Conservation (phyloP, 1,140 invertebrate species). For the Ceratina japonica region DNA sequence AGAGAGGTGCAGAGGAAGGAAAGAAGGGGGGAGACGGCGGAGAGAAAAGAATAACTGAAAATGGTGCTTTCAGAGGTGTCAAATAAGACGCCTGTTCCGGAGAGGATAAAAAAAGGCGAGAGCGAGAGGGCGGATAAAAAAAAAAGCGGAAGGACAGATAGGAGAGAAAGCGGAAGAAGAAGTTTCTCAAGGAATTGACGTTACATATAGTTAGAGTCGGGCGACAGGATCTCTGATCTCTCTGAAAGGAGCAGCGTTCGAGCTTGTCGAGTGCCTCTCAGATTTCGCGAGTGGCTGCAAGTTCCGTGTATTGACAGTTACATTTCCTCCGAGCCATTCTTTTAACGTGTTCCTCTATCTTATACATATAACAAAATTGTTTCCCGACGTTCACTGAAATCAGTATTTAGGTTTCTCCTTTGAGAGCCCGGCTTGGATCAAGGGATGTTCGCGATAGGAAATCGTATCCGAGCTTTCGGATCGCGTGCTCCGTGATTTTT, state of each 20-base stretch:
- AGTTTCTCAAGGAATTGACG: slow-evolving; percentile 8
- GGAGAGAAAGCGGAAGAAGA: not conserved
- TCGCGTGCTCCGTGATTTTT: too few relatives aligned
- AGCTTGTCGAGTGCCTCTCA: slow-evolving; percentile 26
- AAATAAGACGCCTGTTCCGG: slow-evolving; percentile 1
- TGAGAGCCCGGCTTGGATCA: too few relatives aligned
- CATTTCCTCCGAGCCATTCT: slow-evolving; percentile 26
- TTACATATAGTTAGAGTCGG: not conserved
- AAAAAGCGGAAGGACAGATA: not conserved
- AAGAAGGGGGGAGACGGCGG: not conserved
- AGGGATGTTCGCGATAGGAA: too few relatives aligned
- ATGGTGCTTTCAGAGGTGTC: slow-evolving; percentile 12
- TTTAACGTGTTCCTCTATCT: slow-evolving; percentile 19
- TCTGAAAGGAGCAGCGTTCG: slow-evolving; percentile 28
- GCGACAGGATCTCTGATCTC: slow-evolving; percentile 34
- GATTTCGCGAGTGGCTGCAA: slow-evolving; percentile 37
- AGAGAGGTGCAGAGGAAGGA: not conserved
- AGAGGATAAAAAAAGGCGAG: not conserved
- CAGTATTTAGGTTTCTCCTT: not conserved
- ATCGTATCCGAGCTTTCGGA: too few relatives aligned
- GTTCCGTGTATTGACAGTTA: slow-evolving; percentile 42
- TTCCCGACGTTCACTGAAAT: not conserved
- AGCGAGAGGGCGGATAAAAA: too few relatives aligned
- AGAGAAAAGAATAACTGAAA: slow-evolving; percentile 9
- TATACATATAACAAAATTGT: slow-evolving; percentile 5